Evolutionary conservation across 2,113 vertebrate genomes (phyloP).

Genomic region (Myiagra hebetior): DNA sequence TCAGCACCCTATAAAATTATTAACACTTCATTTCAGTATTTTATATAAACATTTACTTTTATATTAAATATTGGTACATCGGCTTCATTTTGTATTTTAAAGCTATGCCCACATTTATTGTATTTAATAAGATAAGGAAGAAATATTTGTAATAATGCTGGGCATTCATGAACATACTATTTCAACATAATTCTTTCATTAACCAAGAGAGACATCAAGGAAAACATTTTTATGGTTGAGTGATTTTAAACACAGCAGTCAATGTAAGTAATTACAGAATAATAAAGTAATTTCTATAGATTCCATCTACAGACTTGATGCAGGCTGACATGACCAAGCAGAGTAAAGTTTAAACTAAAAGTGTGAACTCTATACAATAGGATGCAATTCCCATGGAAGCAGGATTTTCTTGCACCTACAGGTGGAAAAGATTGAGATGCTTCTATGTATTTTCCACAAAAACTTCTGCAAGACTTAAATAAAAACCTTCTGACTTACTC

Average conservation of each 20-base stretch:
- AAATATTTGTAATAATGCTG: background rate
- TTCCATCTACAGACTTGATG: slow-evolving; percentile 42
- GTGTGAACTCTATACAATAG: background rate
- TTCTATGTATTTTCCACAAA: background rate
- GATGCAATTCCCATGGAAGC: background rate
- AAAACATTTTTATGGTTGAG: slow-evolving; percentile 41
- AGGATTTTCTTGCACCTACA: background rate
- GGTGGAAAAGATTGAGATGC: background rate
- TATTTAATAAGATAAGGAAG: background rate
- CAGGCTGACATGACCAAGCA: background rate
- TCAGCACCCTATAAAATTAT: background rate
- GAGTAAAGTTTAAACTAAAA: slow-evolving; percentile 8
- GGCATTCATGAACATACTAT: background rate
- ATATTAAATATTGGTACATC: background rate
- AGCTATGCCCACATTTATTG: background rate
- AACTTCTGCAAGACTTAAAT: background rate
- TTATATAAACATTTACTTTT: background rate
- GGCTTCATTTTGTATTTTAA: background rate
- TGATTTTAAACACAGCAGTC: slow-evolving; percentile 60
- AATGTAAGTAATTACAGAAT: slow-evolving; percentile 61
- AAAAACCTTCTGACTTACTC: background rate
- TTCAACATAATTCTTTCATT: slow-evolving; percentile 30
- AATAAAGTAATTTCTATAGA: slow-evolving; percentile 61
- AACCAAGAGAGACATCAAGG: background rate
- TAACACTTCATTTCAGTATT: background rate